These are phyloP conservation scores for Drosophila obscura DNA, from an alignment of 1,140 invertebrate species.

Conservation along the genomic window DNA sequence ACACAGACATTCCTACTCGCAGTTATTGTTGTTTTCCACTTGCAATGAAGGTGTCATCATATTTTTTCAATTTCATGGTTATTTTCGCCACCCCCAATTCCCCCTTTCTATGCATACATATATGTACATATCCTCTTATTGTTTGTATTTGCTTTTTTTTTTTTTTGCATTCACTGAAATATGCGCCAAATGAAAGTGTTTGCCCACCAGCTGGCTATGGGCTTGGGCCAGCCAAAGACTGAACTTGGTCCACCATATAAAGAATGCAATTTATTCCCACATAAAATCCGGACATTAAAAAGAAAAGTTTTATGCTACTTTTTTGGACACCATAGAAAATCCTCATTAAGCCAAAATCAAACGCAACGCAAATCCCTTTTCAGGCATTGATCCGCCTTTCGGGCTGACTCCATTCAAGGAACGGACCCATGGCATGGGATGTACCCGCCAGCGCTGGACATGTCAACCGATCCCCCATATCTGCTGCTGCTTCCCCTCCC, in stretches of 20 bases:
- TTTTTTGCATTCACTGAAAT: constrained; percentile 22
- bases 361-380: too few species aligned
- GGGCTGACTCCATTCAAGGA: background rate
- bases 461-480: too few species aligned
- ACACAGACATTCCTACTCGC: constrained; percentile 13
- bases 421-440: background rate
- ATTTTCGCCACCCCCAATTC: constrained; percentile 29
- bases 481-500: too few species aligned
- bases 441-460: too few species aligned
- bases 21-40: constrained; percentile 57
- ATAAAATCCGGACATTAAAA: too few species aligned
- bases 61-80: constrained; percentile 75
- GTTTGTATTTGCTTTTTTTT: background rate
- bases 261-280: background rate
- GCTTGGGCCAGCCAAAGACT: background rate
- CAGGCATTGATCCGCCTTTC: too few species aligned
- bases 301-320: too few species aligned
- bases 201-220: constrained; percentile 7
- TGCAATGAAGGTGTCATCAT: constrained; percentile 78
- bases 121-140: background rate
- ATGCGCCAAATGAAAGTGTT: constrained; percentile 40
- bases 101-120: too few species aligned
- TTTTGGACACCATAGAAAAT: too few species aligned
- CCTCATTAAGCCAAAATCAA: too few species aligned
- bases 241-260: background rate